Conservation (phyloP, 2,888 invertebrate genomes). For the Cheilosia vernalis region DNA sequence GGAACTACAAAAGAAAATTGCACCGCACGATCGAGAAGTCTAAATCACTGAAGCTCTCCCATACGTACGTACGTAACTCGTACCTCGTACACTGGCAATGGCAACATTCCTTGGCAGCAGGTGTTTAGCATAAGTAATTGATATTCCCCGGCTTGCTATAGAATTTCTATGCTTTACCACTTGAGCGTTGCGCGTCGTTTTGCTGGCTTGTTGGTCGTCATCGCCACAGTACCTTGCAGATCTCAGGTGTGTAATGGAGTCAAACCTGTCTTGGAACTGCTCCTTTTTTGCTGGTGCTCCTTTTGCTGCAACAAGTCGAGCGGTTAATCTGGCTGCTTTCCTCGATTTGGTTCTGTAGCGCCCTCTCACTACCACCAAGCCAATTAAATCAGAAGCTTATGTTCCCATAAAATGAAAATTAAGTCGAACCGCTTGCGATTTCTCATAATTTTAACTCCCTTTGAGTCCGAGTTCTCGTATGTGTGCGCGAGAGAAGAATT, state of each 20-base stretch:
- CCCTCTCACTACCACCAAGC: conserved; percentile 60
- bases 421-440: conserved; percentile 63
- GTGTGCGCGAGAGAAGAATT: conserved; percentile 30
- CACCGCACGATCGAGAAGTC: conserved; percentile 68
- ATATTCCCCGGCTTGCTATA: conserved; percentile 79
- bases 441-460: conserved; percentile 58
- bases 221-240: conserved; percentile 32
- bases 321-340: conserved; percentile 69
- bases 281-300: conserved; percentile 66
- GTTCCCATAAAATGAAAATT: conserved; percentile 73
- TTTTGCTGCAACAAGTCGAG: conserved; percentile 71
- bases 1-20: conserved; percentile 69
- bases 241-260: conserved; percentile 71
- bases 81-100: conserved; percentile 54
- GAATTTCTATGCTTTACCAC: conserved; percentile 68
- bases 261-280: conserved; percentile 74
- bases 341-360: conserved; percentile 60
- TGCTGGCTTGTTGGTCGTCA: conserved; percentile 27
- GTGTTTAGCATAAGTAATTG: conserved; percentile 84
- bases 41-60: conserved; percentile 65
- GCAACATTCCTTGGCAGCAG: conserved; percentile 83
- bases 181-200: conserved; percentile 44
- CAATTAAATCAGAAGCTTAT: conserved; percentile 75
- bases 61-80: too few relatives aligned
- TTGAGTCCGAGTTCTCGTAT: background rate